Evolutionary conservation across 2,888 invertebrate species (phyloP).

Genomic region (Meloe dianella): DNA sequence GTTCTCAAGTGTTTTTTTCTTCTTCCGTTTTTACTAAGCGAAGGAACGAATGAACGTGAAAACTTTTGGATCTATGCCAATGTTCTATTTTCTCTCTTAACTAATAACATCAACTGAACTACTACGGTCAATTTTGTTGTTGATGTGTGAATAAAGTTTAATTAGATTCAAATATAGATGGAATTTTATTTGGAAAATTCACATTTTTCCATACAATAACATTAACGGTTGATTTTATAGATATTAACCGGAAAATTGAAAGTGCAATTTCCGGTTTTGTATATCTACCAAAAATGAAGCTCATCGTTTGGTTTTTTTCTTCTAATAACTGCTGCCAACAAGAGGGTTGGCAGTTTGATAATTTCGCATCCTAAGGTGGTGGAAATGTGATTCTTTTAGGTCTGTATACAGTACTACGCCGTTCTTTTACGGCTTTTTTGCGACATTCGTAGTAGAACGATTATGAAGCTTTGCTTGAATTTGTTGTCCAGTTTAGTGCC

Average conservation of each 20-base stretch:
- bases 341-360: too few relatives aligned
- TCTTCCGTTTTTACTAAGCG: not conserved
- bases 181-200: not conserved
- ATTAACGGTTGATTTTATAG: not conserved
- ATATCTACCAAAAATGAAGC: not conserved
- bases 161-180: not conserved
- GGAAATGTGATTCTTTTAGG: too few relatives aligned
- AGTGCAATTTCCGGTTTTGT: not conserved
- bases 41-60: not conserved
- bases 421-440: too few relatives aligned
- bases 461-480: too few relatives aligned
- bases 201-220: not conserved
- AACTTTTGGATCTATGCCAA: slow-evolving; percentile 15
- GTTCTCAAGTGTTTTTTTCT: not conserved
- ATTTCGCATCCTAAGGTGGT: too few relatives aligned
- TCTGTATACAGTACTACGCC: too few relatives aligned
- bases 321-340: too few relatives aligned
- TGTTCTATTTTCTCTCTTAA: slow-evolving; percentile 7
- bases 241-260: too few relatives aligned
- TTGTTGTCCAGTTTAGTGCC: too few relatives aligned
- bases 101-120: not conserved
- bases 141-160: slow-evolving; percentile 2
- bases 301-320: not conserved
- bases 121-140: not conserved
- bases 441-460: too few relatives aligned